Evolutionary conservation across 2,113 vertebrate genomes (phyloP).

Genomic region (Meriones unguiculatus): DNA sequence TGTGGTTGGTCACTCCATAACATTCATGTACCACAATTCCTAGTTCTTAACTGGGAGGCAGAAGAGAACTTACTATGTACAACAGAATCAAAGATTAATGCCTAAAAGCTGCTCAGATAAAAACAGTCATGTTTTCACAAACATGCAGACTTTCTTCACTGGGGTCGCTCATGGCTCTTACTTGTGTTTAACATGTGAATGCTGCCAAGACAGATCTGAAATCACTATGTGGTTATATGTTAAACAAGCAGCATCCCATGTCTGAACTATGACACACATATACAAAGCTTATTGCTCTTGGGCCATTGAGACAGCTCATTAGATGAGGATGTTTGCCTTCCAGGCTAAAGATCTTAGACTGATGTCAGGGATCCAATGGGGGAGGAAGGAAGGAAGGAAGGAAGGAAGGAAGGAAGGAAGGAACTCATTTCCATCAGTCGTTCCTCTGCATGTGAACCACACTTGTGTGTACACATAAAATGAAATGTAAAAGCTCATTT

Average conservation of each 20-base stretch:
- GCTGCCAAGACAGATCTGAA: background rate
- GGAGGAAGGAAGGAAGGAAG: too few relatives aligned
- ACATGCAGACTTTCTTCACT: background rate
- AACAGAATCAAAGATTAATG: constrained; percentile 42
- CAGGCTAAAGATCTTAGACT: background rate
- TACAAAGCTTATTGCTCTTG: background rate
- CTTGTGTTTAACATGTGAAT: background rate
- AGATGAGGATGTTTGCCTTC: background rate
- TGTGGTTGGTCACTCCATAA: background rate
- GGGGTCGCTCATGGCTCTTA: background rate
- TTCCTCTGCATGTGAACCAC: too few relatives aligned
- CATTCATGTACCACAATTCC: background rate
- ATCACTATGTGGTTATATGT: background rate
- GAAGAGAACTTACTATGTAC: constrained; percentile 24
- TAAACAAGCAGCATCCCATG: background rate
- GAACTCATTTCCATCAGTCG: too few relatives aligned
- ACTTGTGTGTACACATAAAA: background rate
- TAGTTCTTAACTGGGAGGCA: constrained; percentile 47
- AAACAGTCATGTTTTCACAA: background rate
- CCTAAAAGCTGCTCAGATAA: background rate
- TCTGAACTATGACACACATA: background rate
- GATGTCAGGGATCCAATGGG: background rate
- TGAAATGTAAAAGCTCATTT: background rate
- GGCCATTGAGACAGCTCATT: background rate
- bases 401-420: too few relatives aligned